Evolutionary conservation across 2,888 invertebrate genomes (phyloP), one percentile per base, ranked within the genome.

Genomic region (Chironomus riparius): DNA sequence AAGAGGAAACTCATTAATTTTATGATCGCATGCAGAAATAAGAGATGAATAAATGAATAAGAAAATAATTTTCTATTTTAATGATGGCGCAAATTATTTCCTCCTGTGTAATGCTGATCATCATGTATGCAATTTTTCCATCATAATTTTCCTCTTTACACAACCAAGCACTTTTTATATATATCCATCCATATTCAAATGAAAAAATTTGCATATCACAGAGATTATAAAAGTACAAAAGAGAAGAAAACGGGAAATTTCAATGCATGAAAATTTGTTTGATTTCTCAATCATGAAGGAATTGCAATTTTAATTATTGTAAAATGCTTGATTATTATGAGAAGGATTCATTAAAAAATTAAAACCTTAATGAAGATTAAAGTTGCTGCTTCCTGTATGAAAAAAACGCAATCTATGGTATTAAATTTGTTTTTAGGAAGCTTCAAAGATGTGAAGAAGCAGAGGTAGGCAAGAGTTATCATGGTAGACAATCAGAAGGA

Each of bases 1-100:
- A 38, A 38, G 38, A 38, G 72, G 61, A 72, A 72, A 72, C 72
- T 72, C 72, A 72, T 72, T 72, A 72, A 72, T 50, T 72, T 71
- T 71, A 62, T 72, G 72, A 72, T 72, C 72, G 72, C 72, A 61
- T 56, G 56, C 56, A 56, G 56, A 56, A 56, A 6, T 18, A 56
- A 56, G 56, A n/a, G 56, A 56, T n/a, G 38, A 28, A 61, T 62
- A 48, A 62, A 72, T 72, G 72, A n/a, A 72, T 28, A 56, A 56
- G 18, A 21, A n/a, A 21, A 65, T 65, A 12, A 65, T 65, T 65
- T 65, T 24, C 65, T 65, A 21, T 48, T 62, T 62, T 72, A 72
- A 72, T 72, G 72, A 72, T 62, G 72, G 62, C 72, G 47, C 61
- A 72, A 61, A 61, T 24, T 24, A 50, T 21, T 56, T 28, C 38